Evolutionary conservation across 2,888 invertebrate genomes (phyloP).

Genomic region (Tenthredo distinguenda): DNA sequence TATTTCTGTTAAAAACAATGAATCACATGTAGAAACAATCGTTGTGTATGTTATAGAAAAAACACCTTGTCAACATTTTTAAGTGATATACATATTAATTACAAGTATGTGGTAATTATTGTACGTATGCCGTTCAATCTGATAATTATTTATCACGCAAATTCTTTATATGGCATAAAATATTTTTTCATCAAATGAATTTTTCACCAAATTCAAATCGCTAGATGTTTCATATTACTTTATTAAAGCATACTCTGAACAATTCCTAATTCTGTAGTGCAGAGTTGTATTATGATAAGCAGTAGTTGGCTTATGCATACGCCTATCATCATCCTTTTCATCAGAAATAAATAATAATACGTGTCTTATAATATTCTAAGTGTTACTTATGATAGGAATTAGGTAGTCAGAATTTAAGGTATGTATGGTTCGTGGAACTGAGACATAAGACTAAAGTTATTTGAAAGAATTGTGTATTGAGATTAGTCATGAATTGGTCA

Average conservation of each 20-base stretch:
- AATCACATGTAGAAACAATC: conserved; percentile 25
- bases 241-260: conserved; percentile 32
- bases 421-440: conserved; percentile 44
- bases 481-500: conserved; percentile 17
- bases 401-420: conserved; percentile 48
- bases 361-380: conserved; percentile 56
- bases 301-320: conserved; percentile 33
- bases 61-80: neutral
- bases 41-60: conserved; percentile 14
- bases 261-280: conserved; percentile 46
- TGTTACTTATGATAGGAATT: conserved; percentile 54
- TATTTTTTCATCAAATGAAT: conserved; percentile 10
- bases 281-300: conserved; percentile 19
- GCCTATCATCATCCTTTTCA: conserved; percentile 52
- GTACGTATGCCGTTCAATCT: conserved; percentile 29
- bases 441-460: conserved; percentile 28
- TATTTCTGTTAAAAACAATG: conserved; percentile 24
- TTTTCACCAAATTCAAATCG: neutral
- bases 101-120: conserved; percentile 30
- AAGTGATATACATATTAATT: neutral
- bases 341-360: conserved; percentile 52
- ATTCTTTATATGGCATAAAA: conserved; percentile 3
- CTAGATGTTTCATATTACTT: conserved; percentile 2
- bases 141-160: neutral
- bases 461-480: conserved; percentile 11